Evolutionary conservation across 2,797 vertebrate genomes (phyloP), one percentile per base, ranked within the genome.

Genomic region (Scomberomorus guttatus): DNA sequence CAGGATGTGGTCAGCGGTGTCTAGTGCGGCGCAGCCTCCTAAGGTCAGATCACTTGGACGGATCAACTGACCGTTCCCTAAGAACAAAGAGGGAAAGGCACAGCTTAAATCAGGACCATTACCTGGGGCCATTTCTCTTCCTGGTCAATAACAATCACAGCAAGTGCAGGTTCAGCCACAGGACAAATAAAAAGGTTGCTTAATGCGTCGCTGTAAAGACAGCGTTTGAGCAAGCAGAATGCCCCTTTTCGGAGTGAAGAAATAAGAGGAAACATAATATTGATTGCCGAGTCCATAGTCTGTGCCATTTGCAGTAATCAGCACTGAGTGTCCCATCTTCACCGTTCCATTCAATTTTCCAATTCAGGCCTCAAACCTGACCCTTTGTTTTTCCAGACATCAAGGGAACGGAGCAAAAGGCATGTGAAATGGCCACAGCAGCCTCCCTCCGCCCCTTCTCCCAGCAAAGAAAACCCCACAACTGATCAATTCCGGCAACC

Each of bases 31-130:
- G 42, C 95, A 96, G 77, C 87, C 93, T 72, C 93, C 93, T 61
- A 95, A 57, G 9, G 89, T 92, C 62, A 95, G 77, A 70, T 93
- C 92, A 12, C 78, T 66, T 0, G 92, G 76, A 1, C 10, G 78
- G 82, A 95, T 90, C 55, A 81, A 15, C 86, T 89, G 82, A 46
- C 89, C 79, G 9, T 89, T 95, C 5, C 93, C 93, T 94, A 20
- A 57, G 71, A 81, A 74, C 27, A 14, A 32, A 78, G 58, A 55
- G 1, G 20, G 11, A 22, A 68, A 69, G 2, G 24, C 15, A 34
- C 25, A 64, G 54, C 29, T 77, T 79, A 54, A 66, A 78, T 56
- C 13, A 32, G 70, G 25, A 50, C 67, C 81, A 78, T 87, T 86
- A 85, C 79, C 68, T 11, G 2, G 71, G 39, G 77, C 77, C 62